A percentile compares a stretch with the other conserved stretches of the same genome.
phyloP scores from a whole-genome alignment of 2,113 vertebrate genomes.

The Archocentrus centrarchus region DNA sequence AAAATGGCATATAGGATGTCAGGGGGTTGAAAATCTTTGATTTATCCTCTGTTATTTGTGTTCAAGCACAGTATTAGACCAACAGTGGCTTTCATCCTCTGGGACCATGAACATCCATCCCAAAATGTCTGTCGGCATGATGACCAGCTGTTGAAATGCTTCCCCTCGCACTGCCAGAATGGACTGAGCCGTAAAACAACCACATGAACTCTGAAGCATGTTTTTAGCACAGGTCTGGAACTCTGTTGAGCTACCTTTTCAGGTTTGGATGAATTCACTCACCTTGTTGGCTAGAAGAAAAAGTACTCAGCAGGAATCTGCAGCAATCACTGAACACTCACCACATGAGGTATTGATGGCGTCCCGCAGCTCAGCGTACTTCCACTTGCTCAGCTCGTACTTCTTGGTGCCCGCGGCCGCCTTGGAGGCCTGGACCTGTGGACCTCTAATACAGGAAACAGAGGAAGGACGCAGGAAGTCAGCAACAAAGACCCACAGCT shows the following conservation, averaged over 20 bases:
- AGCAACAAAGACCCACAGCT: neutral
- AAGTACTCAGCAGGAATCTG: neutral
- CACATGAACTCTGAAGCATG: too few relatives aligned
- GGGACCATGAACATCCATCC: too few relatives aligned
- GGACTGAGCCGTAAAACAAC: too few relatives aligned
- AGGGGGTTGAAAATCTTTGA: too few relatives aligned
- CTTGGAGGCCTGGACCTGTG: constrained; percentile 90
- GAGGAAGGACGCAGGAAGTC: constrained; percentile 18
- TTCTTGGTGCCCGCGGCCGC: constrained; percentile 89
- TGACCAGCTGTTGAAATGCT: too few relatives aligned
- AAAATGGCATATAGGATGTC: neutral
- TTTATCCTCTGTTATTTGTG: neutral
- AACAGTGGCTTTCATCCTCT: too few relatives aligned
- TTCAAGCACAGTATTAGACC: too few relatives aligned
- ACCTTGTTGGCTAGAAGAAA: neutral
- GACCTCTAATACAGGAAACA: constrained; percentile 81
- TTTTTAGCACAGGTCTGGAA: too few relatives aligned
- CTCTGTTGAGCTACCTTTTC: too few relatives aligned
- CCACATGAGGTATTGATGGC: constrained; percentile 99
- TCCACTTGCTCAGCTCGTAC: constrained; percentile 97
- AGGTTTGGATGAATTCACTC: neutral
- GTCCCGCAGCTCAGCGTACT: constrained; percentile 95
- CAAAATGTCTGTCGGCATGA: too few relatives aligned
- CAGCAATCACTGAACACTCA: constrained; percentile 71
- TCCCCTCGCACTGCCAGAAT: too few relatives aligned